Evolutionary conservation across 2,888 invertebrate genomes (phyloP), one percentile per base, ranked within the genome.

Genomic region (Pollenia amentaria): DNA sequence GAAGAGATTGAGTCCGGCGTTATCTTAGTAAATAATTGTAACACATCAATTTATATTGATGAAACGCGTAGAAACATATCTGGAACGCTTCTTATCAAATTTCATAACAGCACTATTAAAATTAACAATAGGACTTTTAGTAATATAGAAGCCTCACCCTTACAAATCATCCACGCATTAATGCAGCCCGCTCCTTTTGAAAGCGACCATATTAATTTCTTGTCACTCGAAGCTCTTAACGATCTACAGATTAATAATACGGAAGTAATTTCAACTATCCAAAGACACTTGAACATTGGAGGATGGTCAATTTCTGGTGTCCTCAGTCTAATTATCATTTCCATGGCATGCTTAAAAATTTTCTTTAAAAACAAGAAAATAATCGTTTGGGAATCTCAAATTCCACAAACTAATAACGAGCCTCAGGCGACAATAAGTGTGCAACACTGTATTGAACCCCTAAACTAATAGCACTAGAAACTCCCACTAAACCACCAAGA

Each of bases 171-270:
- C n/a, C 69, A 48, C 14, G 69, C 48, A 69, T 44, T 69, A 70
- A n/a, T 51, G n/a, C 70, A 70, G 42, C 70, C 70, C 16, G 51
- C 70, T 48, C 51, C 70, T 70, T 70, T 70, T 29, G 70, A 70
- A 70, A 51, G n/a, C 21, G 70, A 48, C 51, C 46, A 38, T 38
- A 29, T 70, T 21, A 69, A 42, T 69, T 21, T 69, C n/a, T n/a
- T n/a, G n/a, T n/a, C 69, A 1, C 69, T 69, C 14, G 70, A 70
- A 72, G 72, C 72, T 72, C 72, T 72, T 51, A 72, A 53, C 38
- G 72, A 72, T 16, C 38, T 72, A 38, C 55, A 72, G 38, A 70
- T 70, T 16, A 70, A 70, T 29, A 57, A 57, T 18, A 57, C 57
- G 12, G 57, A 57, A 18, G 29, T 14, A 57, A 29, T 57, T 29